These are phyloP conservation scores for Peromyscus eremicus DNA, from an alignment of 2,797 vertebrate genomes.

Conservation along the genomic window DNA sequence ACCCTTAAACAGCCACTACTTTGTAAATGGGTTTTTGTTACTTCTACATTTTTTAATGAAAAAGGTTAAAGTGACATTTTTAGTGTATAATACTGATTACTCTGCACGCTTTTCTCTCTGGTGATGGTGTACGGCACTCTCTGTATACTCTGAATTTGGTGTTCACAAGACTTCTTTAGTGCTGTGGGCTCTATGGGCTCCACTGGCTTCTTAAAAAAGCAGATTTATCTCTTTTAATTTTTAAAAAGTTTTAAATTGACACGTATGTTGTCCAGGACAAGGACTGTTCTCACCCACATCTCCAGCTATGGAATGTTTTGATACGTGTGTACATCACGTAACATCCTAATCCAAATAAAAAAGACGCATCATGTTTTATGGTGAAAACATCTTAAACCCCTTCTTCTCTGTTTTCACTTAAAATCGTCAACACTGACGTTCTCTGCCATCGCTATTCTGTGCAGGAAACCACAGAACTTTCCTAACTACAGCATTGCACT, in stretches of 20 bases:
- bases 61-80: background rate
- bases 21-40: background rate
- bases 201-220: background rate
- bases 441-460: too few species aligned
- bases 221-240: background rate
- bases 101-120: background rate
- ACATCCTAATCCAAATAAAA: background rate
- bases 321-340: too few species aligned
- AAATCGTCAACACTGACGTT: background rate
- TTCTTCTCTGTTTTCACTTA: background rate
- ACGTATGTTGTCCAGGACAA: background rate
- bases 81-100: background rate
- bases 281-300: background rate
- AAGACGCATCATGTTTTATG: background rate
- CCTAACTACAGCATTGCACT: background rate
- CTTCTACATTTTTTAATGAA: slow-evolving; percentile 14
- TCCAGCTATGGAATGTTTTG: background rate
- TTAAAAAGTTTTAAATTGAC: background rate
- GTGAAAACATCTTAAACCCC: background rate
- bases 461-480: background rate
- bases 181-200: background rate
- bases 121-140: background rate
- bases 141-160: background rate
- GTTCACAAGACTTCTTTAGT: background rate
- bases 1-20: background rate